Base-by-base conservation (phyloP, 2,797 vertebrate species). In the Danio jaintianensis region DNA sequence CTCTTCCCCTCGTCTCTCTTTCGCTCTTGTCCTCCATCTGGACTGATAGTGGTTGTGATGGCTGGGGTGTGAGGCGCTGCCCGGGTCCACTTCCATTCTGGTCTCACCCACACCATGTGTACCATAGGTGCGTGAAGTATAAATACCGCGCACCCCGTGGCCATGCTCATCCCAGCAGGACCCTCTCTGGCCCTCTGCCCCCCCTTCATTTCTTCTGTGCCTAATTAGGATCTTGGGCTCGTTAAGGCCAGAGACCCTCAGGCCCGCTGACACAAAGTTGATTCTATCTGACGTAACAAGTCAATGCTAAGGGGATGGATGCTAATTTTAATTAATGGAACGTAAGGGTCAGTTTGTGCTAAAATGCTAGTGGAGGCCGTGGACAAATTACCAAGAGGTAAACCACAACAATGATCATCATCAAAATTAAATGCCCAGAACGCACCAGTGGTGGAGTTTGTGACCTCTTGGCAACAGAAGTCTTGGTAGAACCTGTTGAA, bases 311-410 rank as follows among this genome's bases (percentile, higher is more conserved):
- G 88, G 93, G 93, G 93, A 93, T 86, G 85, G 90, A 92, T 93
- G 92, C 91, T 94, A 93, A 94, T 94, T 94, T 94, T 93, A 94
- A 94, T 95, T 94, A 94, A 94, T 91, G 92, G 91, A 93, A 94
- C 83, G 88, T 89, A 91, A 92, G 91, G 92, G 92, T 92, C 92
- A 92, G 90, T 87, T 89, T 83, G 75, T 89, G 90, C 93, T 91
- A 92, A 93, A 83, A 92, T 85, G 80, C 53, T 74, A 75, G 78
- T 74, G 61, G 55, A 77, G 48, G 76, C 59, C 64, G 56, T 45
- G 55, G 84, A 73, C 72, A 75, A 82, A 84, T 79, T 82, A 89
- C 75, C 78, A 75, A 82, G 78, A 76, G 79, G 75, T 61, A 79
- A 20, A 75, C 40, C 67, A 63, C 74, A 81, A 61, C 29, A 61